These are phyloP conservation scores for Porites cylindrica DNA, from an alignment of 92 coral and sea anemone species.

Conservation along the genomic window DNA sequence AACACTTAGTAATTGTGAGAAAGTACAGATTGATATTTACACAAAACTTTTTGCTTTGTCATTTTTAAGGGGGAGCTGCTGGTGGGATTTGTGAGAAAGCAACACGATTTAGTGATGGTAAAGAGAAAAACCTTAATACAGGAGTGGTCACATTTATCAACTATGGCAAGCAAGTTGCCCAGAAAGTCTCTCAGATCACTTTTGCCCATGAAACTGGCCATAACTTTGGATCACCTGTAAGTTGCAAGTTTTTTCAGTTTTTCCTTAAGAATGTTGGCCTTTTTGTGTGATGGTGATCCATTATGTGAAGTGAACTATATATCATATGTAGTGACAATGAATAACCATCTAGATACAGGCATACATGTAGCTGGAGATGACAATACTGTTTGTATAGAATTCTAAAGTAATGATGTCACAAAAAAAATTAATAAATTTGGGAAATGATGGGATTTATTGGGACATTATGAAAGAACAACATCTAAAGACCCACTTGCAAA, in stretches of 20 bases:
- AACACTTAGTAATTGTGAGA: background rate
- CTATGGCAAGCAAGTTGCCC: slow-evolving; percentile 84
- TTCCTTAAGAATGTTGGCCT: too few relatives aligned
- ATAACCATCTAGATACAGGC: too few relatives aligned
- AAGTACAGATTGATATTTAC: background rate
- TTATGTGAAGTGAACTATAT: too few relatives aligned
- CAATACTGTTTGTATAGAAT: too few relatives aligned
- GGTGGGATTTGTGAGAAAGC: slow-evolving; percentile 94
- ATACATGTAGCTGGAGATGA: too few relatives aligned
- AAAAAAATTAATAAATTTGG: too few relatives aligned
- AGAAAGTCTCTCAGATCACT: slow-evolving; percentile 94
- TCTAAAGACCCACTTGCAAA: too few relatives aligned
- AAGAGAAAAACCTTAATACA: slow-evolving; percentile 83
- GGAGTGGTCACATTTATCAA: slow-evolving; percentile 96
- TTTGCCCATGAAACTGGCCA: slow-evolving; percentile 99
- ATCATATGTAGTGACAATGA: too few relatives aligned
- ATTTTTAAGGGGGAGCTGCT: slow-evolving; percentile 69
- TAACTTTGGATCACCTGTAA: slow-evolving; percentile 97
- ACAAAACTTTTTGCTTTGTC: background rate
- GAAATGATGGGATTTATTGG: too few relatives aligned
- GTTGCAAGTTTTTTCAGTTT: background rate
- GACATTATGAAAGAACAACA: too few relatives aligned
- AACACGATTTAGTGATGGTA: slow-evolving; percentile 78
- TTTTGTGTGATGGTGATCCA: too few relatives aligned
- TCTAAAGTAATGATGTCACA: too few relatives aligned